Evolutionary conservation across 2,888 invertebrate species (phyloP).

Genomic region (Cephus sareptanus): DNA sequence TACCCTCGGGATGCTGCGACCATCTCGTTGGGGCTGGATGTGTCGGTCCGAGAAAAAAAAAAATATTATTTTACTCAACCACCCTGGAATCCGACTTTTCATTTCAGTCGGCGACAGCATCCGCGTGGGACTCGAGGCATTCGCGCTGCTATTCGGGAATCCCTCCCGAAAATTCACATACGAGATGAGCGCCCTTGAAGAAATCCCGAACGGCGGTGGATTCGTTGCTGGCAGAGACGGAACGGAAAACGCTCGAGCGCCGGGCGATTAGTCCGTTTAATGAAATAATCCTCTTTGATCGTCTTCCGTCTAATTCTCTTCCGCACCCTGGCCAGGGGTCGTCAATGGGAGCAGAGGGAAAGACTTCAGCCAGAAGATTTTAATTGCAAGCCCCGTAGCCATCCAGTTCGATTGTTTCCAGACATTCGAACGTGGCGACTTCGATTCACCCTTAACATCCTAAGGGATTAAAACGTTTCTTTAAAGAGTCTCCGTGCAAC

Average conservation of each 20-base stretch:
- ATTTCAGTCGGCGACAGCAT: too few relatives aligned
- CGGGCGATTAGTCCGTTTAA: slow-evolving; percentile 62
- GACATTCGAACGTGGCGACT: slow-evolving; percentile 23
- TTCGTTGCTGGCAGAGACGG: too few relatives aligned
- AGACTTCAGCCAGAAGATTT: slow-evolving; percentile 62
- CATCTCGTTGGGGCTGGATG: slow-evolving; percentile 49
- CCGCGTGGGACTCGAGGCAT: too few relatives aligned
- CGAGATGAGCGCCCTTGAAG: neutral
- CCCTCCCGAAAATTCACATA: neutral
- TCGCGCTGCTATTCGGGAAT: neutral
- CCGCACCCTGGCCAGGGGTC: slow-evolving; percentile 37
- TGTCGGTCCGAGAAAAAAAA: slow-evolving; percentile 53
- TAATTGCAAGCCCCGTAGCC: slow-evolving; percentile 56
- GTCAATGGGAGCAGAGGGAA: slow-evolving; percentile 42
- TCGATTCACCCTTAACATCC: slow-evolving; percentile 4
- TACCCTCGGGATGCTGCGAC: slow-evolving; percentile 60
- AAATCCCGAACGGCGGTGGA: neutral
- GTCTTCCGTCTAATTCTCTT: slow-evolving; percentile 36
- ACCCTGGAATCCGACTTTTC: too few relatives aligned
- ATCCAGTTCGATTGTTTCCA: slow-evolving; percentile 51
- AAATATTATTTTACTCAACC: slow-evolving; percentile 54
- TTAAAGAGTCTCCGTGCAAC: slow-evolving; percentile 36
- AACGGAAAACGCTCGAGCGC: too few relatives aligned
- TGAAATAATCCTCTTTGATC: slow-evolving; percentile 64
- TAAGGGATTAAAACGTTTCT: slow-evolving; percentile 29